Conservation (phyloP, 2,113 vertebrate species). For the Gadus macrocephalus region DNA sequence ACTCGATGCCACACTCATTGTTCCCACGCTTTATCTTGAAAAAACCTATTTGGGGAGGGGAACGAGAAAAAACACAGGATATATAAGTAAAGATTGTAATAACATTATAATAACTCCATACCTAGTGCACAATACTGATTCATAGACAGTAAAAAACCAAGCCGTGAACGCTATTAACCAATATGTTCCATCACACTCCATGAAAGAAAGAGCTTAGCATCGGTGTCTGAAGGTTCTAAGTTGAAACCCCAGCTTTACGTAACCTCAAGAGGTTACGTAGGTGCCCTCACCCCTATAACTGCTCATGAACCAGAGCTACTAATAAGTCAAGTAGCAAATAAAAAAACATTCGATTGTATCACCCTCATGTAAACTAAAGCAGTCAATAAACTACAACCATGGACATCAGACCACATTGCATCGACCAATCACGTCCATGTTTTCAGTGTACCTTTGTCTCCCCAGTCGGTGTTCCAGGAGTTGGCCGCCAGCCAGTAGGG, state of each 20-base stretch:
- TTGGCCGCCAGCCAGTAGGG: conserved; percentile 92
- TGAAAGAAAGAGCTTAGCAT: too few species aligned
- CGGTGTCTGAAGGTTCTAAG: too few species aligned
- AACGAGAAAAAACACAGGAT: not conserved
- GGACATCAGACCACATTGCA: not conserved
- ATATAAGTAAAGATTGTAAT: not conserved
- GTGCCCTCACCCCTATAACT: too few species aligned
- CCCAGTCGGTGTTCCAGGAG: conserved; percentile 96
- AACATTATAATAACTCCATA: not conserved
- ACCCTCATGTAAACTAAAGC: too few species aligned
- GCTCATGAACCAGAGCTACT: not conserved
- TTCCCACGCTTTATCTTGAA: conserved; percentile 88
- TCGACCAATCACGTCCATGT: not conserved
- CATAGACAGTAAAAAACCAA: too few species aligned
- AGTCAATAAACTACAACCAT: too few species aligned
- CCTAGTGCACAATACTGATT: not conserved
- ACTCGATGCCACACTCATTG: conserved; percentile 88
- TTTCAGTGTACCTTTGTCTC: conserved; percentile 79
- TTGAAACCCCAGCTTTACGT: too few species aligned
- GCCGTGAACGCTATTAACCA: too few species aligned
- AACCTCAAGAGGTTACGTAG: too few species aligned
- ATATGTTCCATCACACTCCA: too few species aligned
- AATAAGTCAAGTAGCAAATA: not conserved
- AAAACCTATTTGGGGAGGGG: conserved; percentile 70
- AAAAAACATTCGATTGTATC: not conserved